Base-by-base conservation (phyloP, 2,888 invertebrate genomes). In the Clepsis dumicolana region DNA sequence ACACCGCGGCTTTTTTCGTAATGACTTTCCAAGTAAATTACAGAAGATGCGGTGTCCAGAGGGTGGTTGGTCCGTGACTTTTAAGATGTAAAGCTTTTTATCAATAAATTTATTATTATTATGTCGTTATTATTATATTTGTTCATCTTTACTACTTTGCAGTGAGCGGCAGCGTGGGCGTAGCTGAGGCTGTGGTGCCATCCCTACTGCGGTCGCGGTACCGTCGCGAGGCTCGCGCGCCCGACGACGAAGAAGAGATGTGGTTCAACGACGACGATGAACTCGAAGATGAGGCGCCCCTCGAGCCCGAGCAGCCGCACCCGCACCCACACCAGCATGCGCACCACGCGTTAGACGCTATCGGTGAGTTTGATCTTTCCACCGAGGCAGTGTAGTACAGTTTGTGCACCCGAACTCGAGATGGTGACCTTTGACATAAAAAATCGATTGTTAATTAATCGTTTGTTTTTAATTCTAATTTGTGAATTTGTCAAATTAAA, bases 181-280 rank as follows among this genome's bases (percentile, higher is more conserved):
- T 90, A 12, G 85, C 89, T 27, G 91, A 91, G 77, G 93, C 87
- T 71, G 97, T 96, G 76, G 96, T 97, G 61, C 96, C 97, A 65
- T 96, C 98, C 69, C 96, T 98, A 80, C 94, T 98, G 76, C 95
- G 98, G 75, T 85, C 91, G 83, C 95, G 99, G 75, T 98, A 97
- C 91, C 95, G 99, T 72, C 95, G 98, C 73, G 99, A 99, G 92
- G 97, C 98, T 77, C 95, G 99, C 65, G 97, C 98, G 86, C 95
- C 98, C 80, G 99, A 99, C 75, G 99, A 99, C 83, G 99, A 99
- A 79, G 99, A 99, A 84, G 99, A 99, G 92, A 98, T 98, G 96
- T 99, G 99, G 99, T 99, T 99, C 91, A 98, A 98, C 85, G 98
- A 98, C 80, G 99, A 99, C 75, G 99, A 99, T 85, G 98, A 98